Conservation (phyloP, 2,113 vertebrate species). For the Petromus typicus region DNA sequence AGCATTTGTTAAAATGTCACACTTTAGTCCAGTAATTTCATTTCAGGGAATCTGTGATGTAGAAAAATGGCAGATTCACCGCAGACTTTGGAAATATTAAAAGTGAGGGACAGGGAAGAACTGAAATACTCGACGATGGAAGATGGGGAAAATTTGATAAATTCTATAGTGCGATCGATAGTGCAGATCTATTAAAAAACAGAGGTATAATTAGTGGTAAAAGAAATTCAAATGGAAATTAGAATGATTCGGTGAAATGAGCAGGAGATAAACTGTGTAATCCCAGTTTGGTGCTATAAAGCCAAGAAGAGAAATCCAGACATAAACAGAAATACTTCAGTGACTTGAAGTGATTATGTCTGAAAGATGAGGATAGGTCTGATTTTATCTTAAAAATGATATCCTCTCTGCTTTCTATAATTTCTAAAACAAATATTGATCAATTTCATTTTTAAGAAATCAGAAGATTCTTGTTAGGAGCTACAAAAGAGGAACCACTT, state of each 20-base stretch:
- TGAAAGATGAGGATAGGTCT: not conserved
- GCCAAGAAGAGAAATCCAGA: not conserved
- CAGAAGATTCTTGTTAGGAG: not conserved
- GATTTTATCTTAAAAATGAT: constrained; percentile 13
- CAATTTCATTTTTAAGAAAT: constrained; percentile 5
- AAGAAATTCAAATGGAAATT: not conserved
- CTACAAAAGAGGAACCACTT: not conserved
- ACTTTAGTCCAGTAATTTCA: not conserved
- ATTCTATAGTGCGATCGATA: not conserved
- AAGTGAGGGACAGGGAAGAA: not conserved
- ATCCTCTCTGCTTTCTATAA: not conserved
- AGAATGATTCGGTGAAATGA: not conserved
- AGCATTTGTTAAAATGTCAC: not conserved
- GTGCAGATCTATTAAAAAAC: not conserved
- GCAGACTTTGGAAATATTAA: not conserved
- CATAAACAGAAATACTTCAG: constrained; percentile 20
- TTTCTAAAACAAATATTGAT: constrained; percentile 35
- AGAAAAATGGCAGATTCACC: not conserved
- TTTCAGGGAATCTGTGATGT: not conserved
- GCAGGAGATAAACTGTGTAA: not conserved
- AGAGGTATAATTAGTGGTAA: not conserved
- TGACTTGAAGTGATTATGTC: not conserved
- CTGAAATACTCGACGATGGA: not conserved
- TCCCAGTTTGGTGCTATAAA: not conserved
- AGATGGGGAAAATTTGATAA: not conserved